Base-by-base conservation (phyloP, 2,888 invertebrate species). In the Ypsolopha scabrella region DNA sequence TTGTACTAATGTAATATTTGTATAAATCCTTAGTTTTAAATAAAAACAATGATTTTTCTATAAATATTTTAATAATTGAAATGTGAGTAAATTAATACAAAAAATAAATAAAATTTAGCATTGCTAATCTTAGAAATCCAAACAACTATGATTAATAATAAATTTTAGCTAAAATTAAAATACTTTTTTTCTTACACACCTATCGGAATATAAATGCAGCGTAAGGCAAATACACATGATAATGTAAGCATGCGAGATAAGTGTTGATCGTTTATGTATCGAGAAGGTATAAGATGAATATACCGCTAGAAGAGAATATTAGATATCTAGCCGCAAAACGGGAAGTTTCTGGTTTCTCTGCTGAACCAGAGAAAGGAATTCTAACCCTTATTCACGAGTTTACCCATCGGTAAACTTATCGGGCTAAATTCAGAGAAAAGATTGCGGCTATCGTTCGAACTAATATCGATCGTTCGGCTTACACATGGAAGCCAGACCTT, bases 281-380 rank as follows among this genome's bases (percentile, higher is more conserved):
- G 24, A 24, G 24, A 24, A 24, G 24, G 24, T 24, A 24, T 24
- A 24, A 24, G 24, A 24, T n/a, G n/a, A n/a, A n/a, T 24, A 24
- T 24, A 24, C 24, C 24, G 24, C 24, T 24, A 24, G 2, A 24
- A 24, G 24, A 24, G 24, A 24, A 24, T 2, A 24, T 24, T 4
- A 24, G 24, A 46, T 10, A 46, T 35, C n/a, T 11, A 46, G 35
- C 48, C 39, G 24, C 41, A 41, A 11, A 49, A 24, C 51, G 55
- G 77, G 79, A 65, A 70, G 82, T 72, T 86, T 83, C 85, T 67
- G 70, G 74, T 83, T 61, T 75, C 85, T 86, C 85, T 86, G 85
- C 85, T 83, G 49, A 58, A 53, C 67, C 83, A 85, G 85, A 85
- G 83, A 74, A 80, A 75, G 70, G 81, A 83, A 86, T 70, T 61